Evolutionary conservation across 1,140 invertebrate genomes (phyloP).

Genomic region (Probaryconus sp.): DNA sequence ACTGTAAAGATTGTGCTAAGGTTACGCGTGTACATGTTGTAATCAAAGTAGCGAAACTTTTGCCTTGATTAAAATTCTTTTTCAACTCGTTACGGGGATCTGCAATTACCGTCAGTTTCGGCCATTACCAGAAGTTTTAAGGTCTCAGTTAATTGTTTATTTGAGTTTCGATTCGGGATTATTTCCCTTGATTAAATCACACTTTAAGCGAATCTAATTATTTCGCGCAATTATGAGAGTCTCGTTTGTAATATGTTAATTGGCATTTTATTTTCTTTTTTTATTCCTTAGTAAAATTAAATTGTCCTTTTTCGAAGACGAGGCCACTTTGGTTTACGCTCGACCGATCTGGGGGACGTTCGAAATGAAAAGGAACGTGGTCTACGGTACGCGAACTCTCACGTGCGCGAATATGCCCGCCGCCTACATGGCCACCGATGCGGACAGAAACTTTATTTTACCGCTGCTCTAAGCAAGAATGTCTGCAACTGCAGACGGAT

Average conservation of each 20-base stretch:
- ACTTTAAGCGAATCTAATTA: no score
- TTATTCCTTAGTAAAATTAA: neutral
- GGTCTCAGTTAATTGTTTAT: slow-evolving; percentile 17
- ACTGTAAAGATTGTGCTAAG: slow-evolving; percentile 4
- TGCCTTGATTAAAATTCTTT: slow-evolving; percentile 25
- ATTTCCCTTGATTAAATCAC: no score
- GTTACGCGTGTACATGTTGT: slow-evolving; percentile 13
- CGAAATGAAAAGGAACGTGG: slow-evolving; percentile 48
- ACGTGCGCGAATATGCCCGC: slow-evolving; percentile 41
- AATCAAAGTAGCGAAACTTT: slow-evolving; percentile 25
- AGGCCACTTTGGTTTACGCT: slow-evolving; percentile 38
- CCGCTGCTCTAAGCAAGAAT: slow-evolving; percentile 23
- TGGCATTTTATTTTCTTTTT: slow-evolving; percentile 38
- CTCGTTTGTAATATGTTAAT: slow-evolving; percentile 45
- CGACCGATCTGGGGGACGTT: slow-evolving; percentile 18
- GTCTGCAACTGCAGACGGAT: slow-evolving; percentile 32
- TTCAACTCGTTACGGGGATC: no score
- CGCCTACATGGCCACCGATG: slow-evolving; percentile 48
- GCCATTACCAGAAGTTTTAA: slow-evolving; percentile 30
- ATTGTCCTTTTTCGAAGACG: slow-evolving; percentile 38
- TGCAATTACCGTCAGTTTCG: no score
- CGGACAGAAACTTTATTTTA: slow-evolving; percentile 38
- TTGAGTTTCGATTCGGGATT: no score
- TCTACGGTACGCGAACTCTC: slow-evolving; percentile 9
- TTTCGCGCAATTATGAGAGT: no score